Evolutionary conservation across 2,888 invertebrate genomes (phyloP).

Genomic region (Geotrupes spiniger): DNA sequence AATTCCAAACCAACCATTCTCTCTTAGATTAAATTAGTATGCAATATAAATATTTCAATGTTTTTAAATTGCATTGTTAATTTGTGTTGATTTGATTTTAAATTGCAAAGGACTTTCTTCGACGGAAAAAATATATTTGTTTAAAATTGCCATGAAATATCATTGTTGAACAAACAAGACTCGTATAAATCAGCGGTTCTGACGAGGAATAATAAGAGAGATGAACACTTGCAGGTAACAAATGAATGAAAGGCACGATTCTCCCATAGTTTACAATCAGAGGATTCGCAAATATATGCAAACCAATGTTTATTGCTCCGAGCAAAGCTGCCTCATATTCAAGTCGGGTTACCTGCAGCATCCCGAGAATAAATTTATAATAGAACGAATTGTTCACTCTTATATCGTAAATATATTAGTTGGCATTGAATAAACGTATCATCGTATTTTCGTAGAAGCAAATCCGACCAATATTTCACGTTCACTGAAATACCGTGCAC

Average conservation of each 20-base stretch:
- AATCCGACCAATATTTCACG: too few species aligned
- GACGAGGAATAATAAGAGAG: background rate
- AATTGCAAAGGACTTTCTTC: too few species aligned
- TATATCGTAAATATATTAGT: background rate
- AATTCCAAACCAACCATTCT: too few species aligned
- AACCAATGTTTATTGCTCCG: constrained; percentile 34
- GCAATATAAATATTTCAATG: too few species aligned
- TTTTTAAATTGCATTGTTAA: too few species aligned
- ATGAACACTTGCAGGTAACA: constrained; percentile 1
- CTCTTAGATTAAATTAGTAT: too few species aligned
- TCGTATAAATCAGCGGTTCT: background rate
- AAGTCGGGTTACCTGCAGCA: constrained; percentile 29
- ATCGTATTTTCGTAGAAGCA: too few species aligned
- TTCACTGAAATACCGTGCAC: too few species aligned
- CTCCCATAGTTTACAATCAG: constrained; percentile 30
- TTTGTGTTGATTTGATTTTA: too few species aligned
- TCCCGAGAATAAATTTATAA: constrained; percentile 28
- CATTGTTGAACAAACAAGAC: too few species aligned
- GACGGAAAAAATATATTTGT: too few species aligned
- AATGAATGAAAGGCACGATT: constrained; percentile 23
- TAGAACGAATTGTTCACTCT: background rate
- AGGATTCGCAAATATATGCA: constrained; percentile 31
- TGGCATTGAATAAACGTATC: background rate
- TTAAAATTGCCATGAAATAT: too few species aligned
- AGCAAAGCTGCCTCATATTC: constrained; percentile 25